Evolutionary conservation across 2,797 vertebrate genomes (phyloP), one percentile per base, ranked within the genome.

Genomic region (Sorex maritimensis): DNA sequence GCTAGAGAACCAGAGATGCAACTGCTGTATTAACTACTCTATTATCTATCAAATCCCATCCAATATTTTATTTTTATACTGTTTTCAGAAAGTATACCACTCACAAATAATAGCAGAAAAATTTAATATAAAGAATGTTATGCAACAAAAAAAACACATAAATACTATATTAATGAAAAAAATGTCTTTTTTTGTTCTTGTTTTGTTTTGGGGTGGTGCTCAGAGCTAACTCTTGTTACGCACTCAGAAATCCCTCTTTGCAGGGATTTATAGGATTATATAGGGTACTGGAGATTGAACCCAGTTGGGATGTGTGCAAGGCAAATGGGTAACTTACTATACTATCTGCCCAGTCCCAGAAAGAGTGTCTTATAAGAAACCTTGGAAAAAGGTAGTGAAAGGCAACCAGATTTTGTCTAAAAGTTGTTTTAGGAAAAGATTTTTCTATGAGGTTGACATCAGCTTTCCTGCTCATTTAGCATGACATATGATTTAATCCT

Each of bases 401-500:
- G 52, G 21, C 23, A 24, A 65, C 87, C 52, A 10, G 3, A 0
- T 52, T 85, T 10, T 55, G 17, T 81, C 28, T 85, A 11, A 15
- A 72, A 52, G 46, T 58, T 63, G 11, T 78, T 77, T 41, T 74
- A 86, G 6, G 58, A 86, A 92, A 84, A 41, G 4, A 44, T 85
- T 92, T 94, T 79, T 1, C 30, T 61, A 61, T 61, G 73, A 28
- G 84, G 73, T 72, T 75, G 38, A 68, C 30, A 74, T 74, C n/a
- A 52, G 58, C 41, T 81, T 92, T 85, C 38, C 81, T 92, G 28
- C 73, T 89, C 21, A 90, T 2, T 74, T 90, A 61, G 44, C 46
- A 68, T 79, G 21, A 1, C 10, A 55, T 87, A 74, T 80, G 95
- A 86, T 67, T 92, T 49, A 88, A 68, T 84, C 30, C 15, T 93